Evolutionary conservation across 1,140 invertebrate genomes (phyloP).

Genomic region (Acyrthosiphon pisum): DNA sequence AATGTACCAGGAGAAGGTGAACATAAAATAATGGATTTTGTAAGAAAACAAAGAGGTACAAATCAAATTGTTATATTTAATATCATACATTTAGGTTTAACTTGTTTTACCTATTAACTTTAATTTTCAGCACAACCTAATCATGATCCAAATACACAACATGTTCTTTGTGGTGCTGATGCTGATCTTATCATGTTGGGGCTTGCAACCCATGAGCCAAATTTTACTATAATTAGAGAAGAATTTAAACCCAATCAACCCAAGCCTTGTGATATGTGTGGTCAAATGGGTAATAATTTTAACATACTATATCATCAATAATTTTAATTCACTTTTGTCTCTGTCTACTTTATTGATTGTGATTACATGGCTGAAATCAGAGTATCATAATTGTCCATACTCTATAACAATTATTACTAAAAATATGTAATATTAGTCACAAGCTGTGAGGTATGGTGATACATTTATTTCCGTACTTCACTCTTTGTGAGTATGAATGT

Average conservation of each 20-base stretch:
- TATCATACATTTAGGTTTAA: background rate
- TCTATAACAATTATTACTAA: too few species aligned
- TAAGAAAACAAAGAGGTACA: conserved; percentile 87
- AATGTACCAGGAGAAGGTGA: conserved; percentile 96
- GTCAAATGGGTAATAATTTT: conserved; percentile 77
- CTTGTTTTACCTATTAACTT: background rate
- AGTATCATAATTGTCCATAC: background rate
- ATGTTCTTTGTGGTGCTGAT: conserved; percentile 97
- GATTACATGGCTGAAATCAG: background rate
- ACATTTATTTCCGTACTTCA: background rate
- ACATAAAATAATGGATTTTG: conserved; percentile 99
- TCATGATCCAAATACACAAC: conserved; percentile 97
- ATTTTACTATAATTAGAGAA: conserved; percentile 97
- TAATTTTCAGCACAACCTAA: conserved; percentile 79
- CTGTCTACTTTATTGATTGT: background rate
- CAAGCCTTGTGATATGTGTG: conserved; percentile 95
- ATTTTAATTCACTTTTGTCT: background rate
- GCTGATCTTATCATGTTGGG: conserved; percentile 99
- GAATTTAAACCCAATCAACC: conserved; percentile 99
- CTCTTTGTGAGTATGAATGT: background rate
- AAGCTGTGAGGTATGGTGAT: background rate
- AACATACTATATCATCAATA: background rate
- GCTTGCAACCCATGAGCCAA: conserved; percentile 96
- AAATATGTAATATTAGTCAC: background rate
- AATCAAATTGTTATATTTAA: conserved; percentile 36